phyloP scores from a whole-genome alignment of 2,888 invertebrate genomes.

The Ophion costatus region DNA sequence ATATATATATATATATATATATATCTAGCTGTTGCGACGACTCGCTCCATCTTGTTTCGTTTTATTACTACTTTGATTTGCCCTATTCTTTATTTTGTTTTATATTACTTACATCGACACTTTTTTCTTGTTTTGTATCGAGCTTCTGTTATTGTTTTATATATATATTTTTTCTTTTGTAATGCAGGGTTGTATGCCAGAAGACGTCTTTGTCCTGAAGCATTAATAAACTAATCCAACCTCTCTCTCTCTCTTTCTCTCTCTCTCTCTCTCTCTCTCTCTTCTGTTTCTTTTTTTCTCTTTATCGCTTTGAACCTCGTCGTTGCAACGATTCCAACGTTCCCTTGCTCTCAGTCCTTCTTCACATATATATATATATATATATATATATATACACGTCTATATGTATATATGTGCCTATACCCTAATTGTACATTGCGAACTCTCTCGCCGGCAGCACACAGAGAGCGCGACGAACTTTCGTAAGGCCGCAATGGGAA shows the following conservation, averaged over 20 bases:
- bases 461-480: slow-evolving; percentile 41
- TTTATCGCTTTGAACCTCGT: slow-evolving; percentile 13
- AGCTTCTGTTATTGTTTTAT: neutral
- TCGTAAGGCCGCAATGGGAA: slow-evolving; percentile 61
- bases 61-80: too few species aligned
- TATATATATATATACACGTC: neutral
- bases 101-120: neutral
- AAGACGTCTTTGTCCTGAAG: neutral
- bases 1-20: too few species aligned
- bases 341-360: slow-evolving; percentile 53
- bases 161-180: neutral
- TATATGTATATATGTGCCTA: neutral
- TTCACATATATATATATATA: slow-evolving; percentile 4
- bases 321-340: slow-evolving; percentile 41
- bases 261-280: neutral
- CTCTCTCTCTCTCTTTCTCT: slow-evolving; percentile 10
- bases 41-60: too few species aligned
- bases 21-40: too few species aligned
- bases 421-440: slow-evolving; percentile 56
- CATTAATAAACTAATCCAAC: neutral
- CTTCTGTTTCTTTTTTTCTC: too few species aligned
- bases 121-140: neutral
- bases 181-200: neutral
- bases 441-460: slow-evolving; percentile 4
- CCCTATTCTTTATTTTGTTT: too few species aligned